Percentiles rank a stretch among this genome's conserved stretches.
phyloP scores from a whole-genome alignment of 2,113 vertebrate genomes.

The Pseudonaja textilis region DNA sequence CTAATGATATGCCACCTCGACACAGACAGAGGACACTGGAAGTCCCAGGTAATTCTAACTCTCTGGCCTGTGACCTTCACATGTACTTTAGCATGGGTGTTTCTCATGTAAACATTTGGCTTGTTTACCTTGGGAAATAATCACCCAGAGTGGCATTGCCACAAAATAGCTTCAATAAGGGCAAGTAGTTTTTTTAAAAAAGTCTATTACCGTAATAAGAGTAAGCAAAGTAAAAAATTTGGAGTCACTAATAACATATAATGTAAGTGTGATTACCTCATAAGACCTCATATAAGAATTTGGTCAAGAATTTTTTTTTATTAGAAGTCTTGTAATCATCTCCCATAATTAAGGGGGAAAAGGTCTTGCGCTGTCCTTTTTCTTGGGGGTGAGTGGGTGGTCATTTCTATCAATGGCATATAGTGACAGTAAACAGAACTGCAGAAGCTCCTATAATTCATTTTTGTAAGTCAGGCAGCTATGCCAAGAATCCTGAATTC shows the following conservation, averaged over 20 bases:
- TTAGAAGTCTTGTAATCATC: neutral
- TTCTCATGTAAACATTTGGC: neutral
- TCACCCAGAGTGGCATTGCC: neutral
- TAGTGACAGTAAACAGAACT: accelerated
- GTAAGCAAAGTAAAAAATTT: neutral
- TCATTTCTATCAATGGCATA: neutral
- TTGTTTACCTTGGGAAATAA: neutral
- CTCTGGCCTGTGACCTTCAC: neutral
- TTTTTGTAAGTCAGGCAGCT: neutral
- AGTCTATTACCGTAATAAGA: neutral
- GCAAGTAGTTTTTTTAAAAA: neutral
- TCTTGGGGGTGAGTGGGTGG: accelerated
- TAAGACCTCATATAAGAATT: accelerated
- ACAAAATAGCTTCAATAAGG: neutral
- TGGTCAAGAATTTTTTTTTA: neutral
- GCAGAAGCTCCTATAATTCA: accelerated
- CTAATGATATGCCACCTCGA: neutral
- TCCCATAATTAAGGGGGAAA: neutral
- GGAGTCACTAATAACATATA: neutral
- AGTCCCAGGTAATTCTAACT: neutral
- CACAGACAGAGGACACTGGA: neutral
- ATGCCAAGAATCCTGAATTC: conserved; percentile 6
- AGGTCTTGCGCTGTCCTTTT: neutral
- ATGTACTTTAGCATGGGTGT: neutral
- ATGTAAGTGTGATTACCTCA: accelerated